phyloP scores from a whole-genome alignment of 2,113 vertebrate genomes.

The Coptodon rendalli region DNA sequence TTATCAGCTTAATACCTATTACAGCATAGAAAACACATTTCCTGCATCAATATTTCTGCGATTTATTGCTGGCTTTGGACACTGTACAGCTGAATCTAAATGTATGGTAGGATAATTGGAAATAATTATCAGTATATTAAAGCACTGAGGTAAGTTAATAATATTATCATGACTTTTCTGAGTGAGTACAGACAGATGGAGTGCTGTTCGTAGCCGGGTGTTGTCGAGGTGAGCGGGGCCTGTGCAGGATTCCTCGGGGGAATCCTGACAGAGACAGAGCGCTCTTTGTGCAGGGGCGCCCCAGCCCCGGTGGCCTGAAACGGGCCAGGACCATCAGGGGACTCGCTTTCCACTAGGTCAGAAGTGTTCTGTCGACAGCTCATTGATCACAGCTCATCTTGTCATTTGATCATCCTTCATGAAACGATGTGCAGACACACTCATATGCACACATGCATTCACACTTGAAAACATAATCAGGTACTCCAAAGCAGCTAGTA shows the following conservation, averaged over 20 bases:
- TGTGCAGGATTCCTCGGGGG: slow-evolving; percentile 44
- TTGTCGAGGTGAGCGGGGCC: slow-evolving; percentile 59
- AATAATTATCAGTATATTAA: slow-evolving; percentile 23
- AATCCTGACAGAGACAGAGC: slow-evolving; percentile 69
- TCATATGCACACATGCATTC: not conserved
- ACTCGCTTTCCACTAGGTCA: slow-evolving; percentile 72
- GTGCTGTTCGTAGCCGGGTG: slow-evolving; percentile 53
- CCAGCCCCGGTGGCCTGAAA: slow-evolving; percentile 68
- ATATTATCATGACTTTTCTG: slow-evolving; percentile 30
- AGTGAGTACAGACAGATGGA: slow-evolving; percentile 57
- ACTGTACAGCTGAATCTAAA: not conserved
- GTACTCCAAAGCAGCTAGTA: slow-evolving; percentile 44
- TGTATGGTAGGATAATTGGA: not conserved
- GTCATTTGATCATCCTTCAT: slow-evolving; percentile 61
- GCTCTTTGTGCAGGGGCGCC: slow-evolving; percentile 62
- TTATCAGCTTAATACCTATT: not conserved
- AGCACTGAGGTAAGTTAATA: slow-evolving; percentile 7
- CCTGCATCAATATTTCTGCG: not conserved
- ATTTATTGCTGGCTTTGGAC: not conserved
- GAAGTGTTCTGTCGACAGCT: slow-evolving; percentile 81
- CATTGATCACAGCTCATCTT: slow-evolving; percentile 80
- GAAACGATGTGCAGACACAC: slow-evolving; percentile 37
- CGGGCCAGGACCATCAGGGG: slow-evolving; percentile 59
- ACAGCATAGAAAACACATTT: not conserved
- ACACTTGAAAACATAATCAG: slow-evolving; percentile 51